Base-by-base conservation (phyloP, 2,888 invertebrate genomes). In the Megamerina dolium region DNA sequence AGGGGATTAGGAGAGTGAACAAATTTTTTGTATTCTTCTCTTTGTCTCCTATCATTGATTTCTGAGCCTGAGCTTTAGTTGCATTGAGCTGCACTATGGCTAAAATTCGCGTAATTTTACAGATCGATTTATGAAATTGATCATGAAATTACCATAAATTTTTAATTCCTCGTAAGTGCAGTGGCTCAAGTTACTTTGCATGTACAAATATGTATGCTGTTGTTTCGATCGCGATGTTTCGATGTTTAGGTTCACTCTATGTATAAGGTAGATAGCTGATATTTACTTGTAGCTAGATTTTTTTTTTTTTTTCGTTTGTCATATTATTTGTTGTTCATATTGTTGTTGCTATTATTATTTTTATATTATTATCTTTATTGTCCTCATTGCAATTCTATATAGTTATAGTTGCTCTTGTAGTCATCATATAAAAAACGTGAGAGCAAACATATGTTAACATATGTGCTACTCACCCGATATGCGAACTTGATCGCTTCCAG, bases 61-160 rank as follows among this genome's bases (percentile, higher is more conserved):
- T n/a, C n/a, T n/a, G n/a, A n/a, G n/a, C n/a, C n/a, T n/a, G n/a
- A n/a, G n/a, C n/a, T n/a, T n/a, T n/a, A n/a, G n/a, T n/a, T n/a
- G n/a, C n/a, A n/a, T n/a, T n/a, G n/a, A n/a, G n/a, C n/a, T n/a
- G n/a, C n/a, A n/a, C n/a, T n/a, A n/a, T n/a, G n/a, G n/a, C n/a
- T n/a, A n/a, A n/a, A n/a, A n/a, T n/a, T n/a, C n/a, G n/a, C n/a
- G n/a, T n/a, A n/a, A n/a, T n/a, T n/a, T n/a, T n/a, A n/a, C n/a
- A n/a, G n/a, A n/a, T n/a, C 54, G 56, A 58, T 58, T 59, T 59
- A 59, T 59, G 55, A 57, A 57, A 56, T 57, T 55, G 57, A 54
- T 57, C 52, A 48, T 55, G 50, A 58, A 59, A 59, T 59, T 58
- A 58, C 54, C 58, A 59, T 58, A 59, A 58, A 59, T 58, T 56